Evolutionary conservation across 92 coral and sea anemone species (phyloP).

Genomic region (Isaurus tuberculatus): DNA sequence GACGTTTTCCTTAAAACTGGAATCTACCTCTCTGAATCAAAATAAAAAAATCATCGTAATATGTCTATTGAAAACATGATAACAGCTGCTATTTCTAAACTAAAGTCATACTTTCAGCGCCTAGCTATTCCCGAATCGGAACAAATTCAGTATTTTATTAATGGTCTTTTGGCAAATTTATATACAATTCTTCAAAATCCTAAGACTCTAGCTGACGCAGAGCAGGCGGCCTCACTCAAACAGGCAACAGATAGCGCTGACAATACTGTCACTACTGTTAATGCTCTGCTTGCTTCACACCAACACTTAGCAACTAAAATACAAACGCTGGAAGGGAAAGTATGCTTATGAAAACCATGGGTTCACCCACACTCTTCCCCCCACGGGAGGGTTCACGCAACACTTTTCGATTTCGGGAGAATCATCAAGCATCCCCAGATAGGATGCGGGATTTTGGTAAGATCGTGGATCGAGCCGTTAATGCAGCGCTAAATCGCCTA

Average conservation of each 20-base stretch:
- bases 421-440: too few relatives aligned
- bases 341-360: background rate
- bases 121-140: slow-evolving; percentile 3
- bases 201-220: background rate
- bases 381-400: too few relatives aligned
- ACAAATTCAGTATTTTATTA: background rate
- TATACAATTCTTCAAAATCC: slow-evolving; percentile 10
- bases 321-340: background rate
- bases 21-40: too few relatives aligned
- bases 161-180: background rate
- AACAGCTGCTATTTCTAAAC: too few relatives aligned
- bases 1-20: too few relatives aligned
- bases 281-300: background rate
- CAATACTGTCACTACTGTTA: background rate
- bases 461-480: too few relatives aligned
- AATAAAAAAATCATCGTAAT: too few relatives aligned
- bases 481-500: too few relatives aligned
- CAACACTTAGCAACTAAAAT: background rate
- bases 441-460: too few relatives aligned
- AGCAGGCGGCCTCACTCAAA: background rate
- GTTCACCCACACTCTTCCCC: background rate
- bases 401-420: too few relatives aligned
- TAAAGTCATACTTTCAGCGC: background rate
- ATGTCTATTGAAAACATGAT: too few relatives aligned
- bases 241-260: background rate